These are phyloP conservation scores for Periparus ater DNA, from an alignment of 2,797 vertebrate genomes.

Conservation along the genomic window DNA sequence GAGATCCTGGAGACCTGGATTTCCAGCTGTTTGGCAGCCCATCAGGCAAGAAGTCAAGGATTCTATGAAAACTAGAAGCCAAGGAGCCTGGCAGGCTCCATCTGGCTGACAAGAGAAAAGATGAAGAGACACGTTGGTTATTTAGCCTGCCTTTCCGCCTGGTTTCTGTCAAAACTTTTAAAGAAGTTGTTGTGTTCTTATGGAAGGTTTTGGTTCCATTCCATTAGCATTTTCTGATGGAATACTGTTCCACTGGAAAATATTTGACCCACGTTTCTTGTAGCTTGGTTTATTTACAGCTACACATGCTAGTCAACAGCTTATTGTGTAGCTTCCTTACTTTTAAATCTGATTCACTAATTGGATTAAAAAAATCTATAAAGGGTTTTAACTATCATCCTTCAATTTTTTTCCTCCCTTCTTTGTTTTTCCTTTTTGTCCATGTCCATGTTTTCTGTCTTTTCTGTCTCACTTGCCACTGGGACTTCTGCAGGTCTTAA, in stretches of 20 bases:
- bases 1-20: constrained; percentile 31
- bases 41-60: constrained; percentile 39
- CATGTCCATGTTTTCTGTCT: neutral
- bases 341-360: neutral
- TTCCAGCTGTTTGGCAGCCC: constrained; percentile 65
- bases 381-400: neutral
- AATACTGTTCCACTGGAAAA: constrained; percentile 52
- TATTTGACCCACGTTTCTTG: constrained; percentile 34
- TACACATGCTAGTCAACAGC: constrained; percentile 14
- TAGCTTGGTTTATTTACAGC: constrained; percentile 30
- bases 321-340: constrained; percentile 21
- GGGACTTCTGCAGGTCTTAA: neutral
- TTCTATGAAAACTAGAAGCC: constrained; percentile 40
- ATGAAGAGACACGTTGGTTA: constrained; percentile 45
- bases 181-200: constrained; percentile 28
- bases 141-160: constrained; percentile 55
- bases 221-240: constrained; percentile 51
- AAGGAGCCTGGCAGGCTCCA: constrained; percentile 56
- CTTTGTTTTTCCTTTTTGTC: neutral
- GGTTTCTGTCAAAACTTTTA: constrained; percentile 68
- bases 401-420: neutral
- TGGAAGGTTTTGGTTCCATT: constrained; percentile 54
- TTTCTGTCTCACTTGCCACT: neutral
- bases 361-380: neutral
- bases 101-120: constrained; percentile 62